Evolutionary conservation across 2,888 invertebrate species (phyloP).

Genomic region (Drosophila greeni): DNA sequence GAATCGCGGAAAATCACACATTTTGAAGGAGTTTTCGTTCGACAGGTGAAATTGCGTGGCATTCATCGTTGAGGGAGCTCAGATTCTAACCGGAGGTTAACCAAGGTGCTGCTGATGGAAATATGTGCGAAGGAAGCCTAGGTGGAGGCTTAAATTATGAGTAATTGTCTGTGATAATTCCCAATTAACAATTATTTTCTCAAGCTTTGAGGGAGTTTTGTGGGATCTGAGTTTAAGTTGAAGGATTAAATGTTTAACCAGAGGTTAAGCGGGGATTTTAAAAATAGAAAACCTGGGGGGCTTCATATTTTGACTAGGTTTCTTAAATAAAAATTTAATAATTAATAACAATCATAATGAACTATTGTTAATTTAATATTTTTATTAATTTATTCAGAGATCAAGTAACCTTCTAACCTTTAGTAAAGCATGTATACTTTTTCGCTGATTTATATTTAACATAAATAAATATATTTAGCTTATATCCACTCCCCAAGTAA

Average conservation of each 20-base stretch:
- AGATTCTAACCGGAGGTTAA: conserved; percentile 4
- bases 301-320: no score
- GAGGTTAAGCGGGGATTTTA: background rate
- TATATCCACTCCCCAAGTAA: background rate
- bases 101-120: background rate
- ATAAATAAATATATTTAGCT: no score
- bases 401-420: background rate
- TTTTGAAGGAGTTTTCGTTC: background rate
- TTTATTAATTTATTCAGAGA: background rate
- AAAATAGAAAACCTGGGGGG: background rate
- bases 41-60: conserved; percentile 11
- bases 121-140: background rate
- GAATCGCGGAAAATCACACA: background rate
- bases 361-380: no score
- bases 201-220: no score
- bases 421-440: background rate
- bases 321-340: no score
- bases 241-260: background rate
- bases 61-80: background rate
- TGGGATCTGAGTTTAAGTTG: background rate
- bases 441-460: background rate
- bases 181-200: background rate
- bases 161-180: background rate
- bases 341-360: no score
- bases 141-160: background rate